Evolutionary conservation across 2,113 vertebrate genomes (phyloP), one percentile per base, ranked within the genome.

Genomic region (Osmerus mordax): DNA sequence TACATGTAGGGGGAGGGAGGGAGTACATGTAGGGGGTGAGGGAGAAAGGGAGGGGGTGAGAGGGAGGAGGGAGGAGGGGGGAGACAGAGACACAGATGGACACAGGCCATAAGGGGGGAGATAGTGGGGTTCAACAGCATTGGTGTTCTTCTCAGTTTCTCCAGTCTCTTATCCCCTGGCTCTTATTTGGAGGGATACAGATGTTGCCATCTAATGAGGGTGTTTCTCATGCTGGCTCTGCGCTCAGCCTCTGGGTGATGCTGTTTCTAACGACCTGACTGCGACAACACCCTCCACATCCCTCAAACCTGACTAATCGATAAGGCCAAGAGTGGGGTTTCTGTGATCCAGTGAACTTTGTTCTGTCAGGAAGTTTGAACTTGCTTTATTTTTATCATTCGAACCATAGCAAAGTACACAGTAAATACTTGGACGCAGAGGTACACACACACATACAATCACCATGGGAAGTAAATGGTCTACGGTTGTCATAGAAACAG

Each of bases 401-500:
- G 3, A 4, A 13, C 53, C 61, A 23, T 16, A 7, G 21, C 18
- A 23, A 51, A 56, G 14, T 25, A 56, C 29, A 47, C 16, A 65
- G 29, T 29, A 18, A 29, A 16, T 29, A 16, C 62, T 12, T 29
- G 15, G 25, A 9, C 62, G 4, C 28, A n/a, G 16, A 71, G 69
- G 66, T 52, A 56, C 60, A 68, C 32, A 21, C 71, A 64, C 70
- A 73, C 56, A 60, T 62, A 68, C 62, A 70, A 74, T 14, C 73
- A 72, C 81, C 68, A 73, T 76, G 61, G 81, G 80, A 81, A 88
- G 82, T 82, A 88, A 90, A 89, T 88, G 78, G 86, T 79, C 82
- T 85, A 70, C 56, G 66, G 91, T 92, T 89, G 79, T 90, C 86
- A 90, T 91, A 85, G 91, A 89, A 92, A 92, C 91, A 85, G 81